Evolutionary conservation across 2,888 invertebrate species (phyloP), one percentile per base, ranked within the genome.

Genomic region (Hololepta plana): DNA sequence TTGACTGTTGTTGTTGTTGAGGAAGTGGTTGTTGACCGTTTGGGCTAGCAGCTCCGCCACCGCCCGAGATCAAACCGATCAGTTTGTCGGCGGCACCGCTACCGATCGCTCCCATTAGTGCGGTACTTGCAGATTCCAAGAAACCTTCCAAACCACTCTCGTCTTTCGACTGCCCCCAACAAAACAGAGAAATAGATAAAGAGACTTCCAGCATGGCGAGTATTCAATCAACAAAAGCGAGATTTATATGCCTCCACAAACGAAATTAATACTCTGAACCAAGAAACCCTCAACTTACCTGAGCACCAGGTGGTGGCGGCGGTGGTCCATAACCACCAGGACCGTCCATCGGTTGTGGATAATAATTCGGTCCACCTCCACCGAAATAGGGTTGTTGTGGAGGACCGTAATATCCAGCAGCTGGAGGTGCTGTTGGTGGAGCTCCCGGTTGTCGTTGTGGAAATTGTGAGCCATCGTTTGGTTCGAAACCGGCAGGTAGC

Each of bases 51-150:
- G n/a, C 41, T n/a, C n/a, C 44, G 11, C 49, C 49, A 4, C 42
- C 36, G 28, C 38, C 32, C 7, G 49, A 37, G 10, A 51, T 35
- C 15, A 46, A 44, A 23, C 45, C 37, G 11, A 53, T 27, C 4
- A 54, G 29, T 32, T 50, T 51, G 22, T 51, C 49, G 12, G 53
- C 48, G 24, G 52, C 50, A 4, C 55, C 52, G 31, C 46, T 50
- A 23, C 49, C 47, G 24, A 59, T 46, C 14, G 55, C 56, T 3
- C 54, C 55, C 9, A 53, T 51, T 13, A 58, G 40, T 4, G 53
- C 47, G 11, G 49, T 40, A 24, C 55, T 53, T 8, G 57, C 56
- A 20, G 49, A 47, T 24, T 49, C 51, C 24, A 56, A 39, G 32
- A 57, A 46, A 15, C 43, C 47, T 13, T 46, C 47, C 13, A 51